Conservation (phyloP, 2,888 invertebrate species). For the Chymomyza caudatula region DNA sequence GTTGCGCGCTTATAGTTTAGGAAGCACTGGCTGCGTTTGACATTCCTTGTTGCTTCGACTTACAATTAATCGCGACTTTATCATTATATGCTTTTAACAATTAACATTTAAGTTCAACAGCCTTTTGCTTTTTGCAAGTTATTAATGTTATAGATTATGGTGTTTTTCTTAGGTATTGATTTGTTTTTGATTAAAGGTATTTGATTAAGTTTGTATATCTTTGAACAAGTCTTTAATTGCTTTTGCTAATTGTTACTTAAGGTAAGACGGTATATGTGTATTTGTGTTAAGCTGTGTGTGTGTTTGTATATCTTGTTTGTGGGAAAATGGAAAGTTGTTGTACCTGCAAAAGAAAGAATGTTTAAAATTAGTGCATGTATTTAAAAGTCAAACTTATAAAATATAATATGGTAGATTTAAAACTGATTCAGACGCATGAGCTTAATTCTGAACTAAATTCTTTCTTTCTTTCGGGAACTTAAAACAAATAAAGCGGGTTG, state of each 20-base stretch:
- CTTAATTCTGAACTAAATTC: too few species aligned
- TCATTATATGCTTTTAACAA: slow-evolving; percentile 1
- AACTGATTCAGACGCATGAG: too few species aligned
- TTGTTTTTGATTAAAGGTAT: slow-evolving; percentile 27
- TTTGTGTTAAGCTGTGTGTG: slow-evolving; percentile 11
- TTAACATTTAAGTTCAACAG: slow-evolving; percentile 23
- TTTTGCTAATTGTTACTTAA: slow-evolving; percentile 31
- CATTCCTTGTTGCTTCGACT: slow-evolving; percentile 22
- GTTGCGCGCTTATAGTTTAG: slow-evolving; percentile 15
- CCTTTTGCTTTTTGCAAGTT: slow-evolving; percentile 24
- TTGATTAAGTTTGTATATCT: neutral
- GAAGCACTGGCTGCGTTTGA: slow-evolving; percentile 27
- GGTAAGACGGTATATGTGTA: slow-evolving; percentile 6
- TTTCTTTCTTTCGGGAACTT: too few species aligned
- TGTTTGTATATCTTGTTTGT: slow-evolving; percentile 12
- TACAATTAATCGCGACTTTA: neutral
- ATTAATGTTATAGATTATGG: neutral
- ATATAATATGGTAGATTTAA: neutral
- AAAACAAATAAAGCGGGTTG: too few species aligned
- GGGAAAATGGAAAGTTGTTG: slow-evolving; percentile 49
- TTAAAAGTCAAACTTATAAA: neutral
- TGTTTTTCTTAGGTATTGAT: slow-evolving; percentile 5
- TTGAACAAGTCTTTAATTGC: slow-evolving; percentile 56
- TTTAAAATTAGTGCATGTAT: neutral
- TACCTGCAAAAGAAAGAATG: slow-evolving; percentile 43